Base-by-base conservation (phyloP, 1,140 invertebrate species). In the Goniozus legneri region DNA sequence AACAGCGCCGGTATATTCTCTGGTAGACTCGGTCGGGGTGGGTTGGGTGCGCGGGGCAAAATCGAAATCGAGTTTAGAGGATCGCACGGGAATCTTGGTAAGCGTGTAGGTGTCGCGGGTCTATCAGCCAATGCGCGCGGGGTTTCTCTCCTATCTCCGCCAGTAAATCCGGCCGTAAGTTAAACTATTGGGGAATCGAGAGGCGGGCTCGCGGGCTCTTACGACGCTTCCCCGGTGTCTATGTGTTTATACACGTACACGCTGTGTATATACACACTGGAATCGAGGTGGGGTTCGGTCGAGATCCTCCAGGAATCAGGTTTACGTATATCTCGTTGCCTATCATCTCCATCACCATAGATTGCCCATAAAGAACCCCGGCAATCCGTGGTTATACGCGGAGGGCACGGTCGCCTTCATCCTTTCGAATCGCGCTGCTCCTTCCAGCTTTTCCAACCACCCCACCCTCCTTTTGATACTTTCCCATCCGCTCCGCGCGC, bases 271-370 rank as follows among this genome's bases (percentile, higher is more conserved):
- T n/a, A n/a, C n/a, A n/a, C n/a, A n/a, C 31, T n/a, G 12, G 4
- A 14, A 2, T 12, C 24, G 24, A 6, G 24, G 24, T 54, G 37
- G 65, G 59, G 59, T 65, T 59, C 60, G 48, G 52, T 53, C 36
- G 56, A 65, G 67, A 70, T 72, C 65, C 67, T 61, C 50, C 44
- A 58, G 64, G n/a, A 75, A 73, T 75, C 71, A 73, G 71, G 65
- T 75, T 73, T 67, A 71, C 65, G 68, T 75, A 73, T 73, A 75
- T 74, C 68, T 71, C 63, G 56, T 72, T 68, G 67, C 69, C 72
- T 73, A 76, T 76, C 73, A 76, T 76, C 65, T 74, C 71, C 70
- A 76, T 76, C 72, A 76, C 72, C 71, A 75, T 75, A 73, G 71
- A 76, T 76, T 75, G 72, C 63, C 73, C 71, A 76, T 76, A 76